Percentiles rank a stretch among this genome's conserved stretches.
Evolutionary conservation across 2,797 vertebrate genomes (phyloP).

Genomic region (Gobio occitaniae): DNA sequence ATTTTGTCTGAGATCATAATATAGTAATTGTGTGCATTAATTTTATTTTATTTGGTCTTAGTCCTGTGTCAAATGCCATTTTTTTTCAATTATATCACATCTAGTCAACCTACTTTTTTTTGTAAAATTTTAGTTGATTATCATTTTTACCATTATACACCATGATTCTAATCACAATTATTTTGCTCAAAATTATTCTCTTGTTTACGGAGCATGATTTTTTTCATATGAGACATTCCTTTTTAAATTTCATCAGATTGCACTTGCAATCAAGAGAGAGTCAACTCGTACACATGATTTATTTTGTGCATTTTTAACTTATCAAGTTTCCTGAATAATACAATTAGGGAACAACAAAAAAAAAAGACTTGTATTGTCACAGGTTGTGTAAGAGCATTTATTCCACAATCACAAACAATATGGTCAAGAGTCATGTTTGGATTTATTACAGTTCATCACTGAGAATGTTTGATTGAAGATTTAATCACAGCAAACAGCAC

Average conservation of each 20-base stretch:
- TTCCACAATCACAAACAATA: background rate
- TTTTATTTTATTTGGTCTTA: background rate
- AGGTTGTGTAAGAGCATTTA: background rate
- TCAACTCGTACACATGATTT: background rate
- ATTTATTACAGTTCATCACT: background rate
- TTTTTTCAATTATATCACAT: too few species aligned
- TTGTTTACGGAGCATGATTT: background rate
- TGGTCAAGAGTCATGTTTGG: background rate
- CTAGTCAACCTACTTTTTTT: too few species aligned
- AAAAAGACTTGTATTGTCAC: background rate
- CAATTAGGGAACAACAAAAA: background rate
- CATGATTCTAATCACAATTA: background rate
- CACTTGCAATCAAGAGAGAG: background rate
- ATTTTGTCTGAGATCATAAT: slow-evolving; percentile 15
- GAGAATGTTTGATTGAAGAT: background rate
- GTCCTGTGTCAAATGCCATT: too few species aligned
- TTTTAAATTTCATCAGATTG: background rate
- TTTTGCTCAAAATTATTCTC: background rate
- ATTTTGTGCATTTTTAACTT: background rate
- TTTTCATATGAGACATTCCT: background rate
- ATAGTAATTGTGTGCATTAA: background rate
- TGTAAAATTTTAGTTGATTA: too few species aligned
- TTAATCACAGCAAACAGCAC: background rate
- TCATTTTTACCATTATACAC: background rate
- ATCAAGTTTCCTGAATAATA: background rate